phyloP scores from a whole-genome alignment of 2,797 vertebrate species.

The Tangara arthus region DNA sequence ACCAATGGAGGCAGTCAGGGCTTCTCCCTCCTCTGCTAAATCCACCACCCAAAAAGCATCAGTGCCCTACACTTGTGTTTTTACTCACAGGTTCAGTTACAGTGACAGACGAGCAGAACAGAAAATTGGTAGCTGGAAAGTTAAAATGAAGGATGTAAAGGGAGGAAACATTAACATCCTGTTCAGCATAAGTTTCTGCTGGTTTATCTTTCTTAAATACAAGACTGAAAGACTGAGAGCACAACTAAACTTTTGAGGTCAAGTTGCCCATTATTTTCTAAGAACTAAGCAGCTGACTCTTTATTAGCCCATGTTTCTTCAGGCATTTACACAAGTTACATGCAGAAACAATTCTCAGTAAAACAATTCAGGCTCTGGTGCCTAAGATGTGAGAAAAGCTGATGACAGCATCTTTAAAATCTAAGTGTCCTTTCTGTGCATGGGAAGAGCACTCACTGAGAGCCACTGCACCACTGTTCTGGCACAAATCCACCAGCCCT shows the following conservation, averaged over 20 bases:
- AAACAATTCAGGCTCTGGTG: not conserved
- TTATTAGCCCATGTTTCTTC: not conserved
- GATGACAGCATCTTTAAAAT: not conserved
- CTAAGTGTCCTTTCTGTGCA: not conserved
- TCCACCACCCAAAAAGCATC: not conserved
- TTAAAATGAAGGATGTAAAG: not conserved
- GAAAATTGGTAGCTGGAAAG: not conserved
- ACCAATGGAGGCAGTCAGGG: not conserved
- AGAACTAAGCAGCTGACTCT: not conserved
- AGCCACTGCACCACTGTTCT: constrained; percentile 4
- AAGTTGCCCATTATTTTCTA: not conserved
- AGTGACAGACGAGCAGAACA: not conserved
- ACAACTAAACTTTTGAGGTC: not conserved
- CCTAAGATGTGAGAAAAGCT: not conserved
- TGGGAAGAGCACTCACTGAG: not conserved
- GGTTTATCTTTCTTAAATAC: not conserved
- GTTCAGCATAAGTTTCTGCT: not conserved
- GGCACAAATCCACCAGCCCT: constrained; percentile 44
- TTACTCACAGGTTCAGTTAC: not conserved
- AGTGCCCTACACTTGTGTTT: not conserved
- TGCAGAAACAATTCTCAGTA: not conserved
- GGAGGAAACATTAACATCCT: not conserved
- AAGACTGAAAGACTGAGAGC: not conserved
- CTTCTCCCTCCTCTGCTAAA: not conserved
- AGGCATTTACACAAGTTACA: not conserved